phyloP scores from a whole-genome alignment of 2,888 invertebrate genomes.

The Ligdia adustata region DNA sequence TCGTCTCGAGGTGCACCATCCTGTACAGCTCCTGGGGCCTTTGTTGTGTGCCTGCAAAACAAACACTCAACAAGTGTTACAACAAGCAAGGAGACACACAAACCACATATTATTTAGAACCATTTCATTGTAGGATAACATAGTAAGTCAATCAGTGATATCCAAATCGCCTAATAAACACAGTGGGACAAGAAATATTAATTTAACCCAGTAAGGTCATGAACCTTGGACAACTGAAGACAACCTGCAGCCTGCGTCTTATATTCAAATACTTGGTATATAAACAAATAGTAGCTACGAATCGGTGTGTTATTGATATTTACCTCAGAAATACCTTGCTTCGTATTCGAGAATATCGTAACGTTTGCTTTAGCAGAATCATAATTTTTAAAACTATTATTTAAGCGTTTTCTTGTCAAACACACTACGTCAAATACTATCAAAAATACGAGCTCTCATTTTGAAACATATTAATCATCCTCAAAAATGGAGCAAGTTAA shows the following conservation, averaged over 20 bases:
- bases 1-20: conserved; percentile 79
- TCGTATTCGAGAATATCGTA: conserved; percentile 67
- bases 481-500: conserved; percentile 43
- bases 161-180: conserved; percentile 28
- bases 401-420: conserved; percentile 49
- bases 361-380: conserved; percentile 74
- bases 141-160: conserved; percentile 2
- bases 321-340: conserved; percentile 70
- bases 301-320: conserved; percentile 44
- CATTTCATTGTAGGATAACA: too few species aligned
- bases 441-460: conserved; percentile 44
- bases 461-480: conserved; percentile 51
- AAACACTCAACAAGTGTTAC: too few species aligned
- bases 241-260: neutral
- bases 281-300: conserved; percentile 28
- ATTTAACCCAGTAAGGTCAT: conserved; percentile 59
- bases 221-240: conserved; percentile 56
- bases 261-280: conserved; percentile 19
- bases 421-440: conserved; percentile 49
- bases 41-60: conserved; percentile 63
- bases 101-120: too few species aligned
- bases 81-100: too few species aligned
- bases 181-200: conserved; percentile 47
- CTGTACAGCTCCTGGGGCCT: conserved; percentile 48
- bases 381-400: conserved; percentile 70